Percentiles rank a stretch among this genome's conserved stretches.
Conservation (phyloP, 2,797 vertebrate species). For the Scolopax bukidnonensis region DNA sequence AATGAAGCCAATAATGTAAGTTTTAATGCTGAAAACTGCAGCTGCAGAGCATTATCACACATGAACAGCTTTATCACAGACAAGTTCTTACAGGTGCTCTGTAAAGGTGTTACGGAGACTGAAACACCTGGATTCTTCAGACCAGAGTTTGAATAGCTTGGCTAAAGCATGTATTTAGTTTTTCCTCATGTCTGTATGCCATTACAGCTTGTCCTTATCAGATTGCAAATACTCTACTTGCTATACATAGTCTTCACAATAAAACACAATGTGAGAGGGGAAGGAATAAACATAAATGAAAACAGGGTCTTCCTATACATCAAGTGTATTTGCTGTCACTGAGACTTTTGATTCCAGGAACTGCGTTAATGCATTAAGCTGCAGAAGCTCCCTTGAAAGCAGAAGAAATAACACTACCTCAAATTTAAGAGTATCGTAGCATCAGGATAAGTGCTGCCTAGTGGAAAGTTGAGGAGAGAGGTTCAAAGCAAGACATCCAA, state of each 20-base stretch:
- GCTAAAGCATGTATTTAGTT: background rate
- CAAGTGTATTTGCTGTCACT: background rate
- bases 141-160: background rate
- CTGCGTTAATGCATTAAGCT: background rate
- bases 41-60: constrained; percentile 63
- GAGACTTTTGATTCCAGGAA: background rate
- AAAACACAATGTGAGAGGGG: background rate
- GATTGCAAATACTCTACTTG: background rate
- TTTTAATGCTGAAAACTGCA: constrained; percentile 65
- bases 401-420: background rate
- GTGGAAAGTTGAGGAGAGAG: background rate
- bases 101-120: constrained; percentile 63
- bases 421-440: background rate
- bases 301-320: background rate
- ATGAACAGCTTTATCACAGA: constrained; percentile 49
- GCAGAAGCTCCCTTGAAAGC: background rate
- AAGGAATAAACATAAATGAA: background rate
- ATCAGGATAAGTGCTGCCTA: background rate
- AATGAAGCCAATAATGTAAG: constrained; percentile 52
- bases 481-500: background rate
- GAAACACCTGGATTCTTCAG: constrained; percentile 1
- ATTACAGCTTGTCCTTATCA: background rate
- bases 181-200: background rate
- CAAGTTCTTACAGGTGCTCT: constrained; percentile 68
- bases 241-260: background rate